A percentile compares a stretch with the other conserved stretches of the same genome.
phyloP scores from a whole-genome alignment of 2,113 vertebrate genomes.

The Microtus richardsoni region DNA sequence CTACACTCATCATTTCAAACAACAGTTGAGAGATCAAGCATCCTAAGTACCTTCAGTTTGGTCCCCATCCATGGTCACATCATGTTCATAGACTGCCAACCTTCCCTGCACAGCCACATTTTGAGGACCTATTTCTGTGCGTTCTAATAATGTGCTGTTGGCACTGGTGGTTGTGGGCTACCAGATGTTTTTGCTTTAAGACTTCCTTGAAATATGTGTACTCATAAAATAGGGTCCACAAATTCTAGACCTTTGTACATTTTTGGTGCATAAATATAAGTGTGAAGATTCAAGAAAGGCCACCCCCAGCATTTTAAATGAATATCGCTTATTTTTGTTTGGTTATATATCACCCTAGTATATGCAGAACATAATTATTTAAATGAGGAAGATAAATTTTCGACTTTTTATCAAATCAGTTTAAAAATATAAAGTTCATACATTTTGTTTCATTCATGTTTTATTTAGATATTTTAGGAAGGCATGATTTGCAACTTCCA shows the following conservation, averaged over 20 bases:
- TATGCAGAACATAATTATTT: neutral
- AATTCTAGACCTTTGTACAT: neutral
- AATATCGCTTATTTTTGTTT: neutral
- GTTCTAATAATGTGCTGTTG: slow-evolving; percentile 60
- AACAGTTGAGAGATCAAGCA: neutral
- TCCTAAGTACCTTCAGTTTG: slow-evolving; percentile 31
- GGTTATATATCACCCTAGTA: neutral
- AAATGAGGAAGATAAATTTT: neutral
- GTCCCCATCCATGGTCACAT: slow-evolving; percentile 23
- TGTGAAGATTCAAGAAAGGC: slow-evolving; percentile 24
- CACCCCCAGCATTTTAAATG: neutral
- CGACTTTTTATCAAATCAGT: neutral
- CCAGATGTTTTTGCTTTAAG: slow-evolving; percentile 65
- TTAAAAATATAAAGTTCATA: neutral
- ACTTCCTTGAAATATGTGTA: slow-evolving; percentile 68
- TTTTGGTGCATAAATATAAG: neutral
- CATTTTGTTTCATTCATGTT: neutral
- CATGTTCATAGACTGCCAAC: slow-evolving; percentile 52
- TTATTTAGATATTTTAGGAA: neutral
- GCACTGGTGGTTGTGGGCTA: slow-evolving; percentile 41
- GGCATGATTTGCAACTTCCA: neutral
- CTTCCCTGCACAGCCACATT: slow-evolving; percentile 54
- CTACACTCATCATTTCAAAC: neutral
- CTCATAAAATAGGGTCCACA: slow-evolving; percentile 54
- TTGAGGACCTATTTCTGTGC: slow-evolving; percentile 64